phyloP scores from a whole-genome alignment of 2,113 vertebrate species.

The Albula goreensis region DNA sequence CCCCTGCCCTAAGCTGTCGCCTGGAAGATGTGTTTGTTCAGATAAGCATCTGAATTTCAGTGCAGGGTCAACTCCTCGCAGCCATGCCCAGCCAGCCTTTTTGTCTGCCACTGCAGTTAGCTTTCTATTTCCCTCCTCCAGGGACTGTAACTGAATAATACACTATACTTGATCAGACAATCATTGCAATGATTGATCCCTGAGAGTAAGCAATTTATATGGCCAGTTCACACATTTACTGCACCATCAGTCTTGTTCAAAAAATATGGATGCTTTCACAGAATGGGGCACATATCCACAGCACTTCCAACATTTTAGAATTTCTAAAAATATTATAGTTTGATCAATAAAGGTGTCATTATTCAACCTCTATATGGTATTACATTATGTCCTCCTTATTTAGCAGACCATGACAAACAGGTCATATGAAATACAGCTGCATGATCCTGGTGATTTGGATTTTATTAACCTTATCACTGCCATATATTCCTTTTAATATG shows the following conservation, averaged over 20 bases:
- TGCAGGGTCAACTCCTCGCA: not conserved
- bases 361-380: not conserved
- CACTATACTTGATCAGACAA: not conserved
- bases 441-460: not conserved
- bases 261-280: not conserved
- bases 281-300: not conserved
- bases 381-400: not conserved
- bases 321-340: not conserved
- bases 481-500: too few relatives aligned
- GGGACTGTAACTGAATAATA: not conserved
- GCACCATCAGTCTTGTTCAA: not conserved
- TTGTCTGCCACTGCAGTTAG: not conserved
- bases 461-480: not conserved
- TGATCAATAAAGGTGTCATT: not conserved
- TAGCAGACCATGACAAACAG: not conserved
- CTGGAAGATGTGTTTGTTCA: not conserved
- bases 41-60: conserved; percentile 3
- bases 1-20: not conserved
- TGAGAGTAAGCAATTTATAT: not conserved
- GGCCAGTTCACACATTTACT: not conserved
- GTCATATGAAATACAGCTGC: too few relatives aligned
- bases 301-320: not conserved
- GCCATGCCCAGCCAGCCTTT: not conserved
- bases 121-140: not conserved
- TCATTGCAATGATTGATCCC: not conserved